Evolutionary conservation across 2,888 invertebrate species (phyloP), one percentile per base, ranked within the genome.

Genomic region (Argyresthia goedartella): DNA sequence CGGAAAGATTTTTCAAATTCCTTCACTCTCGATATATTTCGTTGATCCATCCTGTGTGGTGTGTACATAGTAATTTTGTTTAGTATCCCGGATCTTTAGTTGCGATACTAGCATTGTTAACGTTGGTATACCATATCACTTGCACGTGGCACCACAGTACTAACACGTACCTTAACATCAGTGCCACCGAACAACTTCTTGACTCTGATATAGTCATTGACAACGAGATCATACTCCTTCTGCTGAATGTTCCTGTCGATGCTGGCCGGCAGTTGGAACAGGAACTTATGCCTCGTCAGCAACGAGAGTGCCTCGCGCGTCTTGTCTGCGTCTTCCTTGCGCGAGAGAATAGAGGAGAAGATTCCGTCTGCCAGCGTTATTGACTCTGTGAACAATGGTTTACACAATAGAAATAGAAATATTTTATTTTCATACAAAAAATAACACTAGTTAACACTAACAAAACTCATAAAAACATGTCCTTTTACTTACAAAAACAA

Each of bases 201-300:
- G 4, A 97, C 99, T 62, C 99, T 89, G 1, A 96, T 94, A 73
- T 98, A 99, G 76, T 99, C 99, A 71, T 98, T 99, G 55, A 99
- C 96, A 16, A 99, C 97, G 50, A 97, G 90, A 73, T 99, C 98
- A 72, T 97, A 99, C 71, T 99, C 98, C 50, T 96, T 97, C 66
- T 95, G 93, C 62, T 94, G 91, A 56, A 99, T 96, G 65, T 97
- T 98, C 60, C 93, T 92, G 66, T 98, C 97, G 49, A 99, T 98
- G 48, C 94, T 93, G 41, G 96, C 93, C 0, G 99, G 98, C 61
- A 99, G 89, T 72, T 98, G 97, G 76, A 99, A 99, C 8, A 99
- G 89, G 75, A 99, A 98, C 75, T 94, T 94, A 80, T 98, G 99
- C 45, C 99, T 89, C 50, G 96, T 95, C 60, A 99, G 89, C 8